A percentile compares a stretch with the other conserved stretches of the same genome.
Conservation (phyloP, 2,888 invertebrate species). For the Caradrina clavipalpis region DNA sequence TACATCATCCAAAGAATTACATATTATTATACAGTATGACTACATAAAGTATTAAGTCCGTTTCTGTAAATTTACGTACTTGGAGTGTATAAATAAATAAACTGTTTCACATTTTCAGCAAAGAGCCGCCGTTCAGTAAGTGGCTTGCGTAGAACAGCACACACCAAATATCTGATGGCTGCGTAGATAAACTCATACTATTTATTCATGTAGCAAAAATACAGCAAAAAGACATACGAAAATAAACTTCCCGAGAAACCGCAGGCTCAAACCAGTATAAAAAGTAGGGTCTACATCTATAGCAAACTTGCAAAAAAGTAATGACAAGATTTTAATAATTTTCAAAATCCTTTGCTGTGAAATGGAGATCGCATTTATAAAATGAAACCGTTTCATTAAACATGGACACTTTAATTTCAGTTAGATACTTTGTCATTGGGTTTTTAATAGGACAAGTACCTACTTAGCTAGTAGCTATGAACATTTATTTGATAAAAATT, state of each 20-base stretch:
- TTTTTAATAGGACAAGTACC: conserved; percentile 9
- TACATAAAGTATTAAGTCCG: not conserved
- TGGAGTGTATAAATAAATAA: not conserved
- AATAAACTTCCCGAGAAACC: not conserved
- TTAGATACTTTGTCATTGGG: conserved; percentile 22
- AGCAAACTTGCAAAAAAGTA: conserved; percentile 18
- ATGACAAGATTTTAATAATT: conserved; percentile 39
- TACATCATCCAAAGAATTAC: not conserved
- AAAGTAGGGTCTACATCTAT: conserved; percentile 5
- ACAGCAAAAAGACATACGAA: not conserved
- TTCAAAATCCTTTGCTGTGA: conserved; percentile 25
- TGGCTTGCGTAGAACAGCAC: too few species aligned
- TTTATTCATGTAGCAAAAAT: not conserved
- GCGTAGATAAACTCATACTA: not conserved
- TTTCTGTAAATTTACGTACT: not conserved
- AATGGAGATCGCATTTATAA: conserved; percentile 23
- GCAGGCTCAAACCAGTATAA: not conserved
- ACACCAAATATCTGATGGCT: too few species aligned
- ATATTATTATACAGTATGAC: not conserved
- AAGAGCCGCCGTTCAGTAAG: not conserved
- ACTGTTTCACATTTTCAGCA: not conserved
- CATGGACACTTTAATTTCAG: conserved; percentile 33
- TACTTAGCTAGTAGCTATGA: not conserved
- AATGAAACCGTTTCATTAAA: conserved; percentile 35
- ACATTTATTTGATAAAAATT: conserved; percentile 28